Evolutionary conservation across 2,797 vertebrate species (phyloP), one percentile per base, ranked within the genome.

Genomic region (Tragelaphus eurycerus): DNA sequence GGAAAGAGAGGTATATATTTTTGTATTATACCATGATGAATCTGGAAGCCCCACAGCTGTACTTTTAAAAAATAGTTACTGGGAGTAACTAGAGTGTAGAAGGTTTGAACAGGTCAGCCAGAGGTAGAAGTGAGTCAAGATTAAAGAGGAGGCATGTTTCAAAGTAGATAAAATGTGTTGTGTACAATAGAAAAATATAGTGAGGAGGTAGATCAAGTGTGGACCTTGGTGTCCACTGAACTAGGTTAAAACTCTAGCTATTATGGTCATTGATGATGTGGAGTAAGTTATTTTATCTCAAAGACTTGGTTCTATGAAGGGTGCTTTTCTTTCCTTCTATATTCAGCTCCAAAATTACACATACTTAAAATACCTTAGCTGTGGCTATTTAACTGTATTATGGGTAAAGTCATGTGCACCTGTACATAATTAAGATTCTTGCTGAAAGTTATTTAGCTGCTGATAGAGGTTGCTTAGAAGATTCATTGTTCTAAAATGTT

Each of bases 401-500:
- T 79, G 64, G 89, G 84, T 71, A 97, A 27, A 93, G 14, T 94
- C 46, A 85, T 95, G 50, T 92, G 86, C 95, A 97, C 90, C 96
- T 97, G 96, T 88, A 95, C 21, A 82, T 89, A 91, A 97, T 97
- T 97, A 97, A 89, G 46, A 46, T 78, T 91, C 86, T 93, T 96
- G 89, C 78, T 90, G 86, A 60, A 96, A 90, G 59, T 97, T 97
- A 95, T 93, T 93, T 95, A 93, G 82, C 59, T 96, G 46, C 31
- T 83, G 25, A 90, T 81, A 48, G 89, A 82, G 62, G 54, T 96
- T 96, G 90, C 91, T 96, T 95, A 92, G 86, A 89, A 96, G 57
- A 97, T 94, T 87, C 86, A 94, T 91, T 93, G 89, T 96, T 97
- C 82, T 92, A 90, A 97, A 97, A 96, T 96, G 48, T 90, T 97